These are phyloP conservation scores for Cylindroiulus punctatus DNA, from an alignment of 2,888 invertebrate genomes.

Conservation along the genomic window DNA sequence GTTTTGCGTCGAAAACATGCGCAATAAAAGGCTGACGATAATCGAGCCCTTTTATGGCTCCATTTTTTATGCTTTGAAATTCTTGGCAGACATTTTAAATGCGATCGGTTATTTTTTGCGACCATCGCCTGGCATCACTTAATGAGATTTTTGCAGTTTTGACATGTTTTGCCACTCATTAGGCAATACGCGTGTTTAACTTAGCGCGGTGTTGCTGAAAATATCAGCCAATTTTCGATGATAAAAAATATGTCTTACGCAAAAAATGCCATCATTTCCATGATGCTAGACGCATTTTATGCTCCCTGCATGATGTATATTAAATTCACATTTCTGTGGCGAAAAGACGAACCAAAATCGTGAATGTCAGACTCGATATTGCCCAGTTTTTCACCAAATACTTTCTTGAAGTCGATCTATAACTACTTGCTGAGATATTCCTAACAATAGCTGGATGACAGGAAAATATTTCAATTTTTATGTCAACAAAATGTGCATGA, in stretches of 20 bases:
- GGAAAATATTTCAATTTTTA: too few relatives aligned
- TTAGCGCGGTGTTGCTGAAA: not conserved
- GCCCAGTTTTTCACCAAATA: too few relatives aligned
- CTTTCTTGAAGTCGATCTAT: too few relatives aligned
- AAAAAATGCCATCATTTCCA: not conserved
- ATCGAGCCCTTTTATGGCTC: too few relatives aligned
- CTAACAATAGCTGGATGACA: too few relatives aligned
- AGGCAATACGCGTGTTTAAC: not conserved
- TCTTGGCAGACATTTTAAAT: not conserved
- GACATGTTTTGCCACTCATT: constrained; percentile 10
- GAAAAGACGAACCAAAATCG: not conserved
- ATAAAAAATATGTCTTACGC: not conserved
- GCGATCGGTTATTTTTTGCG: not conserved
- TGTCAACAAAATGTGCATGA: too few relatives aligned
- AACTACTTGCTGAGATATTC: too few relatives aligned
- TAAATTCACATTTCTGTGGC: not conserved
- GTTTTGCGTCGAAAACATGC: not conserved
- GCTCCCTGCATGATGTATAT: not conserved
- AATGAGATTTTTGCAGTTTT: constrained; percentile 18
- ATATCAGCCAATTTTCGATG: not conserved
- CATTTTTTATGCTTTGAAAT: not conserved
- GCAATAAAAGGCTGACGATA: not conserved
- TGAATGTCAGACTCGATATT: too few relatives aligned
- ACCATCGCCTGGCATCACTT: too few relatives aligned
- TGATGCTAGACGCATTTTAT: not conserved